Base-by-base conservation (phyloP, 2,888 invertebrate genomes). In the Nomada fucata region DNA sequence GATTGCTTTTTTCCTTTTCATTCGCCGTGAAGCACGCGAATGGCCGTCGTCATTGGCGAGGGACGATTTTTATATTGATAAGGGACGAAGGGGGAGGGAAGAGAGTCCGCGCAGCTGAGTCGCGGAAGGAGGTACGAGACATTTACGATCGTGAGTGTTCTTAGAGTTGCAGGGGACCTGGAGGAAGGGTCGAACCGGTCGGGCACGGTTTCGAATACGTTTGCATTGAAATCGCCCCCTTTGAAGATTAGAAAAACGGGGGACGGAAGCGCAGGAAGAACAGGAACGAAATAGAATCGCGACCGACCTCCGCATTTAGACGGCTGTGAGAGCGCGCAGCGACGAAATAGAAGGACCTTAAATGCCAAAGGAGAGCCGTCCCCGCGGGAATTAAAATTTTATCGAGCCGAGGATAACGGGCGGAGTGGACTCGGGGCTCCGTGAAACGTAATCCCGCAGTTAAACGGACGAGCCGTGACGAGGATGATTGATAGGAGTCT, bases 311-410 rank as follows among this genome's bases (percentile, higher is more conserved):
- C 60, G 59, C 47, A 71, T 79, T 65, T 71, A 70, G 47, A 44
- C 10, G 50, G 11, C 0, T 26, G 15, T 20, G 60, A 53, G 47
- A n/a, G 57, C 57, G 44, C 18, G 23, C 15, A 18, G 64, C 71
- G 9, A 20, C 71, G 67, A 53, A 70, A 79, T 53, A 61, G 63
- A 3, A 15, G 70, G 4, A 20, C 53, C 29, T 70, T 70, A 70
- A 76, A 76, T 65, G 64, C 55, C 78, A 68, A 57, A 73, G 65
- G 70, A 47, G 53, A 23, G 70, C 20, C 57, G 36, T 42, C 13
- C 60, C 29, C 70, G 70, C 26, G 55, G 59, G 65, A 67, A 79
- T 79, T 70, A 76, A 79, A 79, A 79, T 76, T 76, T 65, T 53
- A 79, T 64, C 64, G 23, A 23, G 18, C 53, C 47, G 11, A 29